Evolutionary conservation across 2,888 invertebrate genomes (phyloP), one percentile per base, ranked within the genome.

Genomic region (Nesidiocoris tenuis): DNA sequence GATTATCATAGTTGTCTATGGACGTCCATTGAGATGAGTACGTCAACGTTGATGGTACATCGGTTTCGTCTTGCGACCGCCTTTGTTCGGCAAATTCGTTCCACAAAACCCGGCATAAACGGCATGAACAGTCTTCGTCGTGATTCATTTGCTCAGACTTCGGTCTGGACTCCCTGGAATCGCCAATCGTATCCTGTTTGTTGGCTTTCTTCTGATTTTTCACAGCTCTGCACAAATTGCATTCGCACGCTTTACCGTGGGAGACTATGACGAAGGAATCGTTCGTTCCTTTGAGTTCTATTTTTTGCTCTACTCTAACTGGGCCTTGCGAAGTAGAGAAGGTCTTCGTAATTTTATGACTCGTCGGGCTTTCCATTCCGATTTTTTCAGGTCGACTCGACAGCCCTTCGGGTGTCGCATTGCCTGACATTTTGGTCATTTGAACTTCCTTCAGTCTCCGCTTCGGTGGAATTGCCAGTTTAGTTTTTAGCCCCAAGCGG

Each of bases 261-360:
- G 70, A 57, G 3, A 70, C 70, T 7, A 59, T 59, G 17, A 70
- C 59, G 12, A 39, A 65, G 1, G 39, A n/a, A 17, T 65, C 39
- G 21, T 57, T 70, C 17, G 57, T 59, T 9, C 70, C 70, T 23
- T 59, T 57, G 1, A 70, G 24, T 0, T 57, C 24, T 1, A 70
- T 70, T 59, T 70, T 57, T 23, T 70, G 70, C 23, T 70, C 59
- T 2, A 70, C 70, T 17, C 54, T 19, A 24, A 70, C 19, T 0
- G 70, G 70, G 1, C 70, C 70, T 24, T 70, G 70, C 1, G 59
- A 25, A 17, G 70, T 59, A 9, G 70, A 70, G n/a, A 70, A 24
- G 12, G 59, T 59, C 23, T 59, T 70, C 1, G n/a, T 1, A 24
- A 70, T 57, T 59, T 59, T 22, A 19, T 70, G 70, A 24, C 70